Evolutionary conservation across 1,140 invertebrate genomes (phyloP), one percentile per base, ranked within the genome.

Genomic region (Stegodyphus dumicola): DNA sequence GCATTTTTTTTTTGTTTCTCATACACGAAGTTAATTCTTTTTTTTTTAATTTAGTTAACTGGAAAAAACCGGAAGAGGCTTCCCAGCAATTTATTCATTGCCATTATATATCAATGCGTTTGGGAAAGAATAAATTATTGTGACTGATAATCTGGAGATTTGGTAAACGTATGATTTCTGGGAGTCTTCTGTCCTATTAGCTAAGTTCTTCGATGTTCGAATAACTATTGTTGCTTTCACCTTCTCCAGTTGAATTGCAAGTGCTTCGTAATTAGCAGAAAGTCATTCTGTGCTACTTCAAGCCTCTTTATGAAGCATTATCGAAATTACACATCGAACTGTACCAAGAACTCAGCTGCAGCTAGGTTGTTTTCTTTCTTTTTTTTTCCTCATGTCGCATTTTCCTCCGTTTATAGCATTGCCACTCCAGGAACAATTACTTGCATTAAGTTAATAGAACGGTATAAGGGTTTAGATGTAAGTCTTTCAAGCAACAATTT

Each of bases 271-370:
- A 75, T 75, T 75, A 75, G 53, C 18, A 60, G n/a, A 7, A 56
- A 75, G 6, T 18, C 54, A 75, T 75, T 75, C 53, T 56, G 17
- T 11, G 6, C 54, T 18, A 56, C 73, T 75, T 75, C 56, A 53
- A 56, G 11, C 18, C 73, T 18, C 48, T 75, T 75, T 75, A 18
- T 13, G 54, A 75, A 75, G 73, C 73, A 75, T 75, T 75, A 75
- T 75, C 73, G 73, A 75, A 75, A 75, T 75, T 75, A 75, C 73
- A 56, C 73, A 75, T 75, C 18, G 53, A 64, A 11, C 18, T 60
- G 11, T 60, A 15, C 9, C 56, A 60, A 9, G 56, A 15, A 60
- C 56, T 60, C 54, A 56, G 33, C 33, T 33, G 54, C 18, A 56
- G 73, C 53, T 33, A 3, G 53, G 17, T n/a, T 75, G 53, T 3